A percentile compares a stretch with the other conserved stretches of the same genome.
Conservation (phyloP, 2,113 vertebrate species). For the Fulica atra region DNA sequence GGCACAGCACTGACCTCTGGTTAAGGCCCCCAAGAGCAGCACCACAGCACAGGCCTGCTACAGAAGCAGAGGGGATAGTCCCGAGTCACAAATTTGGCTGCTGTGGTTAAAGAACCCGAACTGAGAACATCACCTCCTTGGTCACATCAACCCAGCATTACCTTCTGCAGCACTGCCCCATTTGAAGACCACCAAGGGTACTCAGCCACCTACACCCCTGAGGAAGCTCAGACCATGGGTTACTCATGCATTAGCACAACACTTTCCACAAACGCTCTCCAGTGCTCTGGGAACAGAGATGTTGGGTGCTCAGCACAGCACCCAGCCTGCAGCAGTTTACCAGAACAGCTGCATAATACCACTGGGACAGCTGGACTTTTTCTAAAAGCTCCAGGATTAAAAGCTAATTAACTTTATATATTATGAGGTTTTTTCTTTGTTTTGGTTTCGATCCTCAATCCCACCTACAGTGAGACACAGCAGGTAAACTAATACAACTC, state of each 20-base stretch:
- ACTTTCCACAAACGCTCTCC: background rate
- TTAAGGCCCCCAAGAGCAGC: background rate
- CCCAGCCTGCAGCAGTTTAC: background rate
- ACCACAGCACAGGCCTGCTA: background rate
- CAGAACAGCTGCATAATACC: background rate
- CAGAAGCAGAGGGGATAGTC: background rate
- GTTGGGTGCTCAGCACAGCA: background rate
- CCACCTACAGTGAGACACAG: background rate
- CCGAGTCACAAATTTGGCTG: background rate
- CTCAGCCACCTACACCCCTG: background rate
- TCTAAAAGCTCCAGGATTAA: background rate
- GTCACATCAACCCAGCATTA: background rate
- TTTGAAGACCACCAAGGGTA: background rate
- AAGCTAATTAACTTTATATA: background rate
- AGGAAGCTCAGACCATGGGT: background rate
- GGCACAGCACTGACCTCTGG: background rate
- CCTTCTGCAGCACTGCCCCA: background rate
- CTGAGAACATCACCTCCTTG: background rate
- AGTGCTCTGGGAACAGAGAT: background rate
- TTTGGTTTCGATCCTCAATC: background rate
- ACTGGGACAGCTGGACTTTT: background rate
- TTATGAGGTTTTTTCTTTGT: background rate
- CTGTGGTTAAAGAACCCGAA: background rate
- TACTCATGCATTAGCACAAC: background rate
- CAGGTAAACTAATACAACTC: background rate